Conservation (phyloP, 2,797 vertebrate species). For the Sardinella longiceps region DNA sequence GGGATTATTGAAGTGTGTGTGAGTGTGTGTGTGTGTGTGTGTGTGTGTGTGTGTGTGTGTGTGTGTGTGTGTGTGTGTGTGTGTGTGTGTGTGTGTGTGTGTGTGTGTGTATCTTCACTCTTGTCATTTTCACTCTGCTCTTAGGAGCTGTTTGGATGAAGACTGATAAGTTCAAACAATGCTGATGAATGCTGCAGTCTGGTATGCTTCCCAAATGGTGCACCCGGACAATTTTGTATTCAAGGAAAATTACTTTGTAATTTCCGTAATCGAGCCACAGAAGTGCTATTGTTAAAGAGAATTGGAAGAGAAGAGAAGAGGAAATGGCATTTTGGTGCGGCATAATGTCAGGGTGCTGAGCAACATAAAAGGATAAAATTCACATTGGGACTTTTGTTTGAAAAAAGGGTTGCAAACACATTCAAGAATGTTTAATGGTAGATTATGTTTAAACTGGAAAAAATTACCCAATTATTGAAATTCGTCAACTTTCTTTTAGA, state of each 20-base stretch:
- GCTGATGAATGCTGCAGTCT: background rate
- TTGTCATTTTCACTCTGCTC: background rate
- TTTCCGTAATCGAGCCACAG: background rate
- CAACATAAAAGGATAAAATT: background rate
- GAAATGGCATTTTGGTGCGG: background rate
- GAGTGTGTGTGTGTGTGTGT: background rate
- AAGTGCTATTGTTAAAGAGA: background rate
- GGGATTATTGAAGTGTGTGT: background rate
- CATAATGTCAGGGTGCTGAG: background rate
- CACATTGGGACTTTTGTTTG: background rate
- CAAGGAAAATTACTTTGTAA: background rate
- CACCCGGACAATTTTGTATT: background rate
- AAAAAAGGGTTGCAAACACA: background rate
- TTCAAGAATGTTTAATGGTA: background rate
- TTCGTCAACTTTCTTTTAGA: background rate
- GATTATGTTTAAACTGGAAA: background rate
- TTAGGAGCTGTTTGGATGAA: background rate
- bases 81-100: background rate
- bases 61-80: background rate
- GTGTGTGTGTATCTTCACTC: background rate
- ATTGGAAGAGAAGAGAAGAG: background rate
- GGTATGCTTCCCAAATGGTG: background rate
- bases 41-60: background rate
- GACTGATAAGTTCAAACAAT: background rate
- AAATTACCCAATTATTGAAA: background rate